These are phyloP conservation scores for Drosophila virilis DNA, from an alignment of 1,140 invertebrate species.

Conservation along the genomic window DNA sequence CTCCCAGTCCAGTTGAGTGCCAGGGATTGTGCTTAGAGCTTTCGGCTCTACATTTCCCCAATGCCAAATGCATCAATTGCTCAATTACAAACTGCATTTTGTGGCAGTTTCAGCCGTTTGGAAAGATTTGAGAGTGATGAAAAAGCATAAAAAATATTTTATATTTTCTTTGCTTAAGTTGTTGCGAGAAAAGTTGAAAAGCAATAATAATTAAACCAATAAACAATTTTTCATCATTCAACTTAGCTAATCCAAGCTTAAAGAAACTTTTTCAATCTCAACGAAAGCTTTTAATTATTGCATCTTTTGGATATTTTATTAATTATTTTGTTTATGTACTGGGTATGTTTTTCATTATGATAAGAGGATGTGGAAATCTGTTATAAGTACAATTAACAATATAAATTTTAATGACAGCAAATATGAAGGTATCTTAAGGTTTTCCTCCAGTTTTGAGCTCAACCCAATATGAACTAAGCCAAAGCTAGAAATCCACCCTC, in stretches of 20 bases:
- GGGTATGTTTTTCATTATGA: too few species aligned
- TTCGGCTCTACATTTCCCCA: constrained; percentile 16
- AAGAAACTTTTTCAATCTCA: too few species aligned
- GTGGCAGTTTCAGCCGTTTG: constrained; percentile 13
- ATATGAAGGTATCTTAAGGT: too few species aligned
- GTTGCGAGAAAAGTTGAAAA: background rate
- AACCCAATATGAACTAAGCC: too few species aligned
- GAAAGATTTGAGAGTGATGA: background rate
- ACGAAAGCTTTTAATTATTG: too few species aligned
- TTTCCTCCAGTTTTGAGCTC: too few species aligned
- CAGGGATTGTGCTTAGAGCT: constrained; percentile 25
- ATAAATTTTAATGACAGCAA: too few species aligned
- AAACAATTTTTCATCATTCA: background rate
- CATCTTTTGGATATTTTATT: too few species aligned
- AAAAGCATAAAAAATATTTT: background rate
- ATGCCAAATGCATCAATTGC: constrained; percentile 37
- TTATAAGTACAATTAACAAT: too few species aligned
- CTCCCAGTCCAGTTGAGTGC: constrained; percentile 14
- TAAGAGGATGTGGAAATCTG: too few species aligned
- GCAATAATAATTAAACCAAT: background rate
- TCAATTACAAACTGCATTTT: constrained; percentile 21
- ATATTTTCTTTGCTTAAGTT: background rate
- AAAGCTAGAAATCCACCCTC: too few species aligned
- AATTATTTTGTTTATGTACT: too few species aligned
- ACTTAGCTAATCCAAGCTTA: background rate